Conservation (phyloP, 2,888 invertebrate species). For the Nemapogon koenigi region DNA sequence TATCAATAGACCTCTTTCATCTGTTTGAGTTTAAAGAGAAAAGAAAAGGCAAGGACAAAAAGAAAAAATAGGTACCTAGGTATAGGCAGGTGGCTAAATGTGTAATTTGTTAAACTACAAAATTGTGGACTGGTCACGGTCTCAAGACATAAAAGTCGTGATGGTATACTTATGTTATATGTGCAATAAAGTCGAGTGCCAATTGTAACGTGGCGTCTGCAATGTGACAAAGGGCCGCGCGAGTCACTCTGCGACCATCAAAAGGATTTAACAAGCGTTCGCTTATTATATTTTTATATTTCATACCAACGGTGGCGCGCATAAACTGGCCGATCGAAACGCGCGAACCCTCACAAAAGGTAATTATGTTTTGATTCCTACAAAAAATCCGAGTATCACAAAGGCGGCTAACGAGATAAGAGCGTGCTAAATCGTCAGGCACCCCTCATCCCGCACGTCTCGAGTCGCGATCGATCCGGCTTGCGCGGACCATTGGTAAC, state of each 20-base stretch:
- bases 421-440: constrained; percentile 58
- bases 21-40: no score
- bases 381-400: constrained; percentile 61
- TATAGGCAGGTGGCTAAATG: no score
- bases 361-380: constrained; percentile 66
- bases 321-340: constrained; percentile 62
- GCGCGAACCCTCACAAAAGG: constrained; percentile 63
- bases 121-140: no score
- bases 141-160: no score
- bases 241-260: constrained; percentile 23
- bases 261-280: constrained; percentile 62
- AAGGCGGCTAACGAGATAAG: constrained; percentile 66
- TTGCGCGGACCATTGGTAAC: constrained; percentile 55
- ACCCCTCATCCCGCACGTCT: constrained; percentile 37
- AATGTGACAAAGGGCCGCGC: no score
- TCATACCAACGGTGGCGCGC: constrained; percentile 47
- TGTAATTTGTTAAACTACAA: no score
- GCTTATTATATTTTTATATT: constrained; percentile 65
- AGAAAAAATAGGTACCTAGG: no score
- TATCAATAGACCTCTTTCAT: no score
- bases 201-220: no score
- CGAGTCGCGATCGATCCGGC: constrained; percentile 52
- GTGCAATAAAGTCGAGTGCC: no score
- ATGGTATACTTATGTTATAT: no score
- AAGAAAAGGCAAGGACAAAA: no score